Base-by-base conservation (phyloP, 1,140 invertebrate species). In the Drosophila ercepeae region DNA sequence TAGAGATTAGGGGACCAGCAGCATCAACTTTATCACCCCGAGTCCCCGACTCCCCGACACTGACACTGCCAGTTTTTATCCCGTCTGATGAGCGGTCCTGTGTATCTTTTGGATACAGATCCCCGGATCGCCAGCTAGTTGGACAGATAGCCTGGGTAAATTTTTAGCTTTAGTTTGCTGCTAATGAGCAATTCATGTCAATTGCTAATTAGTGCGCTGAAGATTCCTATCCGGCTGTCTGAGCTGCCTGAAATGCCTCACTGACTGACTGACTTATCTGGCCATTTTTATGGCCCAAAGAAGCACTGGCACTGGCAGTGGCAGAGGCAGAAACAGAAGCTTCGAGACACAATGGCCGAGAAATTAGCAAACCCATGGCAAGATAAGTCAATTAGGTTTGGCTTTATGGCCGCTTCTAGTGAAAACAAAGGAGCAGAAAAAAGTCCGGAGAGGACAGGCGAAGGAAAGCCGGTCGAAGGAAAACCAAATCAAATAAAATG, bases 331-430 rank as follows among this genome's bases (percentile, higher is more conserved):
- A 29, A 45, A 9, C 39, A 42, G 39, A 42, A 42, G 39, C 39
- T 42, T 42, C 54, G 54, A 64, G 67, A 88, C 52, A 88, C 82
- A 86, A 86, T 88, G 73, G 82, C 64, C 82, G 64, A 86, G 83
- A 86, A 88, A 86, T 86, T 86, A 86, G 82, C 82, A 86, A 86
- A 71, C 82, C 84, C 86, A 78, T 53, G 76, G 78, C 74, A 74
- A 89, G 84, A 89, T 89, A 89, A 89, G 84, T 89, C 84, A 89
- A 89, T 89, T 89, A 89, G 86, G 84, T 89, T 89, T 84, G 86
- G 84, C 79, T 84, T 89, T 89, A 89, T 89, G 79, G 86, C 79
- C 68, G 67, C 77, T 75, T 68, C 81, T 63, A 64, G 48, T 54
- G 54, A 69, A 78, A 78, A 72, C 63, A 78, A 73, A 57, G 63